Conservation (phyloP, 2,797 vertebrate genomes). For the Microctenopoma stevenorrisi region DNA sequence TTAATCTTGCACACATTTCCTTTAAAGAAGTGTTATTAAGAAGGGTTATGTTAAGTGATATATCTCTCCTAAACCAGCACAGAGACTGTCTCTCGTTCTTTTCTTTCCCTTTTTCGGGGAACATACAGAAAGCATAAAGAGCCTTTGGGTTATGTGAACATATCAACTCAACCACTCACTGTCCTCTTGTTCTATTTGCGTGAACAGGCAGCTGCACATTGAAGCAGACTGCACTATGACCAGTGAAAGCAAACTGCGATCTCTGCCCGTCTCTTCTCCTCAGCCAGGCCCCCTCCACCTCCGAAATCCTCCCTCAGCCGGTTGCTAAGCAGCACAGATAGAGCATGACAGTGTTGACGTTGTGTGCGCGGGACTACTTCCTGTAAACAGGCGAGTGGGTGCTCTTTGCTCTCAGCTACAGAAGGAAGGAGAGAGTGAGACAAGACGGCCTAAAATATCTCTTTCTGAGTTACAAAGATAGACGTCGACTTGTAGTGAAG, state of each 20-base stretch:
- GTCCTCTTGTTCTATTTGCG: conserved; percentile 3
- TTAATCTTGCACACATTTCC: neutral
- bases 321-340: conserved; percentile 73
- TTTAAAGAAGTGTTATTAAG: conserved; percentile 7
- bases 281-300: conserved; percentile 26
- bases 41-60: neutral
- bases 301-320: conserved; percentile 47
- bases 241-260: conserved; percentile 20
- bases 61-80: no score
- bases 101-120: conserved; percentile 5
- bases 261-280: conserved; percentile 19
- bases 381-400: conserved; percentile 78
- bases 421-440: conserved; percentile 53
- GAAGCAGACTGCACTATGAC: conserved; percentile 12
- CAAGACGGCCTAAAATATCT: conserved; percentile 79
- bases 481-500: conserved; percentile 31
- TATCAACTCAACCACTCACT: conserved; percentile 38
- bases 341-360: conserved; percentile 66
- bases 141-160: conserved; percentile 3
- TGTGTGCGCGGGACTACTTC: conserved; percentile 64
- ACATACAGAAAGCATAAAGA: conserved; percentile 32
- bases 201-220: conserved; percentile 27
- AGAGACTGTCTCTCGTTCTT: no score
- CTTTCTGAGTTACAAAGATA: conserved; percentile 60
- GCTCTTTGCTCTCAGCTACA: conserved; percentile 62